Base-by-base conservation (phyloP, 1,140 invertebrate genomes). In the Rhagoletis pomonella region DNA sequence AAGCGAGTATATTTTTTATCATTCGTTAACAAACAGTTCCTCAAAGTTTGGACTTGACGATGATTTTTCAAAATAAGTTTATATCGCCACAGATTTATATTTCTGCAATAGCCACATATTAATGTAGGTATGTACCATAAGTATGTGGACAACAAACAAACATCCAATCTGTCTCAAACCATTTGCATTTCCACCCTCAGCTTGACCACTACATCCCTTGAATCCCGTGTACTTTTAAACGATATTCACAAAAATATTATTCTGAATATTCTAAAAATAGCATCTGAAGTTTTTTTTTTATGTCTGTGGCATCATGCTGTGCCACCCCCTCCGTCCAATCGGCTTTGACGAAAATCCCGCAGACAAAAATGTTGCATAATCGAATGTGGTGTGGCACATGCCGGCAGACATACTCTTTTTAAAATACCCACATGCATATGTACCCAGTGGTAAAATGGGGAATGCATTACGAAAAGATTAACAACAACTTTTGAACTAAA, bases 351-450 rank as follows among this genome's bases (percentile, higher is more conserved):
- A 73, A 73, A 73, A 29, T 29, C 29, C 29, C 29, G 29, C 47
- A 81, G 12, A 29, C 73, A 55, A 55, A 81, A 81, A 55, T 81
- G 73, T 81, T 81, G 73, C 73, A 81, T 19, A 81, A 81, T 29
- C 73, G 73, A 81, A 81, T 17, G 47, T 29, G 29, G 29, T 50
- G 73, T 81, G 73, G 73, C 73, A 81, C 47, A 81, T 81, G 73
- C 73, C 29, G 73, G 19, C 44, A 55, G 39, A 19, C 29, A 73
- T 0, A 47, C 4, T 73, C 69, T 47, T 12, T 39, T 47, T 29
- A 1, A 29, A 29, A 29, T 29, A 29, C 29, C 29, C 29, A 29
- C 29, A 29, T 29, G 29, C 29, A 29, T 29, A 29, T 29, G 29
- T 29, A 29, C 29, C 29, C 29, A 29, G 29, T 29, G 29, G 29